These are phyloP conservation scores for Pedetes capensis DNA, from an alignment of 2,113 vertebrate species.

Conservation along the genomic window DNA sequence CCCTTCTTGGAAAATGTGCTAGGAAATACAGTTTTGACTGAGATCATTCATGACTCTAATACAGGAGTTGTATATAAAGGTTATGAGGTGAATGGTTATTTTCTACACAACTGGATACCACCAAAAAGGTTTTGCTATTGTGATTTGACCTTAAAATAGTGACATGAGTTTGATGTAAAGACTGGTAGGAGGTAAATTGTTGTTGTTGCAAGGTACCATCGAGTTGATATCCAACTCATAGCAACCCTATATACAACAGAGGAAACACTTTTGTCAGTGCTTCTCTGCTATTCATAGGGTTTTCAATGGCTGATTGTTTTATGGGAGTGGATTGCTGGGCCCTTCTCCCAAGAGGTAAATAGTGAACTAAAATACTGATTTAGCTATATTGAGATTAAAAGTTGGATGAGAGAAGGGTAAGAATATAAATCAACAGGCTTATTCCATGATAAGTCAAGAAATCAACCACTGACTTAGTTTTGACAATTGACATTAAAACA, in stretches of 20 bases:
- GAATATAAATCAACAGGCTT: not conserved
- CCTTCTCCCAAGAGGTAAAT: no score
- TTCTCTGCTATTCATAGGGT: no score
- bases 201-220: no score
- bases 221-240: no score
- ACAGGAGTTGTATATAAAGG: not conserved
- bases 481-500: not conserved
- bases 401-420: not conserved
- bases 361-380: not conserved
- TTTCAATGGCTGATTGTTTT: no score
- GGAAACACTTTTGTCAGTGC: no score
- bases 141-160: not conserved
- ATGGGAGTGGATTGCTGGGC: no score
- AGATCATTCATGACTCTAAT: not conserved
- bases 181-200: not conserved
- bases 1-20: not conserved
- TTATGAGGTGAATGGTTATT: not conserved
- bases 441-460: not conserved
- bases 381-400: not conserved
- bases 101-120: not conserved
- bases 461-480: not conserved
- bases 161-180: not conserved
- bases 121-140: not conserved
- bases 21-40: not conserved
- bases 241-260: no score